Base-by-base conservation (phyloP, 2,888 invertebrate genomes). In the Drosophila anomalata region DNA sequence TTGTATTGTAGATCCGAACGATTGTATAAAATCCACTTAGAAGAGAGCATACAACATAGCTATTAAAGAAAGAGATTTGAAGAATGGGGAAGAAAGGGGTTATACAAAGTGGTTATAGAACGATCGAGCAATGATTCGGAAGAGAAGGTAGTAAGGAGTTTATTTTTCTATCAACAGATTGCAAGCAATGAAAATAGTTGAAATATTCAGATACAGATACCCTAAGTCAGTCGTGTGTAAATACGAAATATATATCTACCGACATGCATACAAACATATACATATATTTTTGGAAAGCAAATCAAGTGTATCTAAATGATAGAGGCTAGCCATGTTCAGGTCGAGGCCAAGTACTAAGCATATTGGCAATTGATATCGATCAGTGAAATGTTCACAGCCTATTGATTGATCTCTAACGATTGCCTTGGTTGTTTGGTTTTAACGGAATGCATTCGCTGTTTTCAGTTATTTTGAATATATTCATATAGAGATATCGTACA, bases 151-250 rank as follows among this genome's bases (percentile, higher is more conserved):
- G 42, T 57, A 68, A 56, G 61, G 36, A 54, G 67, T 73, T 79
- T 80, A 80, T 85, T 82, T 80, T 80, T 81, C 75, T 79, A 82
- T 73, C 86, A 73, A 75, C 41, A 67, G 75, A 81, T 78, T 61
- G 60, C 78, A 85, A 50, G 68, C 63, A 76, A 66, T 67, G 63
- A 59, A 72, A 62, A 56, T 62, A 61, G 55, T 59, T 50, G 60
- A 60, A 60, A 24, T 60, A 60, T 33, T 63, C 50, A 68, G 31
- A 26, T 52, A 47, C 46, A 55, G 65, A 79, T 69, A 71, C 68
- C 60, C 60, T 42, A 60, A 42, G 53, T 53, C 65, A 61, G 57
- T 62, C 53, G 66, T 77, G 84, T 63, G 66, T 65, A 65, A 65
- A 65, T 65, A 53, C 65, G 53, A 67, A 44, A 67, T 58, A 57